A percentile compares a stretch with the other conserved stretches of the same genome.
Evolutionary conservation across 2,888 invertebrate species (phyloP).

Genomic region (Blera fallax): DNA sequence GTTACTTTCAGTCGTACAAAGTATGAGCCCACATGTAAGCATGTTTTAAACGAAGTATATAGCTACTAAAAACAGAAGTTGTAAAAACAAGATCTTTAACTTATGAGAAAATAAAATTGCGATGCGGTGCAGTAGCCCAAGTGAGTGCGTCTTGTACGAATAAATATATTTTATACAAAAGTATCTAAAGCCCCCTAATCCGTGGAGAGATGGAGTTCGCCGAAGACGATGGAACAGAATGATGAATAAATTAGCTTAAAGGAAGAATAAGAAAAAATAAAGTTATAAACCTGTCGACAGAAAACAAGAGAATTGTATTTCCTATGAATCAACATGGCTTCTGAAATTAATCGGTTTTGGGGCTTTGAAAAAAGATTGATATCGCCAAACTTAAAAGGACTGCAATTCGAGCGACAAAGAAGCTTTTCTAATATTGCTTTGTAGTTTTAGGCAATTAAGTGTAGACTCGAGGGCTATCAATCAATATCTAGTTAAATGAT

Average conservation of each 20-base stretch:
- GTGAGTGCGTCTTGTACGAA: neutral
- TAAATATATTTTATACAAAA: neutral
- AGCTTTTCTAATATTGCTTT: too few relatives aligned
- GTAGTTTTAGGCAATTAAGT: neutral
- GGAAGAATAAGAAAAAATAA: neutral
- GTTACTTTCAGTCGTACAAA: neutral
- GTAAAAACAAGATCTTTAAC: neutral
- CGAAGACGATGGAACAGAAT: neutral
- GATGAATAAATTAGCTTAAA: slow-evolving; percentile 16
- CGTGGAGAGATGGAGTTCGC: neutral
- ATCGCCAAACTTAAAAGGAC: neutral
- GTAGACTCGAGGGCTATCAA: too few relatives aligned
- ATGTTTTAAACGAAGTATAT: neutral
- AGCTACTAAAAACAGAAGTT: neutral
- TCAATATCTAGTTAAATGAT: too few relatives aligned
- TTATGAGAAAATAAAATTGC: neutral
- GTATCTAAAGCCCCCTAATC: neutral
- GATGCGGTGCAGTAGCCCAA: neutral
- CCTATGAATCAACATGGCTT: neutral
- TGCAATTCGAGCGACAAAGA: neutral
- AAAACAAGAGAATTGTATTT: neutral
- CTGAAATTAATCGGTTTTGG: neutral
- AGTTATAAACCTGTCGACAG: slow-evolving; percentile 9
- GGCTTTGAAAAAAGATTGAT: neutral
- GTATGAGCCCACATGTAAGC: neutral